A percentile compares a stretch with the other conserved stretches of the same genome.
phyloP scores from a whole-genome alignment of 2,797 vertebrate species.

The Enteromius thamalakanensis region DNA sequence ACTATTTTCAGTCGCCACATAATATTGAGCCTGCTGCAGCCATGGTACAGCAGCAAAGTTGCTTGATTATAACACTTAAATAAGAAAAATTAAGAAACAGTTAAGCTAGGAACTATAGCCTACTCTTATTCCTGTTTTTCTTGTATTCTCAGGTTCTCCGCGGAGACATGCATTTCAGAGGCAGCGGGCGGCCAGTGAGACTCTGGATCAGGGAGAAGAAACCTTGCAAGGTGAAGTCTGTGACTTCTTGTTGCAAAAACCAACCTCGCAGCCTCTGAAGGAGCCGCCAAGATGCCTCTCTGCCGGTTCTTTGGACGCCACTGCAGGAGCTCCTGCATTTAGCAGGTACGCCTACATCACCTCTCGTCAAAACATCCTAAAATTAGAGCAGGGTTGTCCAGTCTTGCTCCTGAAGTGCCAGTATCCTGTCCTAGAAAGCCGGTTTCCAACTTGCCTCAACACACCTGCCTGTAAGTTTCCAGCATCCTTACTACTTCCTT shows the following conservation, averaged over 20 bases:
- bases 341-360: constrained; percentile 80
- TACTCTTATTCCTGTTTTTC: constrained; percentile 1
- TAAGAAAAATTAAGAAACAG: too few relatives aligned
- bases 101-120: too few relatives aligned
- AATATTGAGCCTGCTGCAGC: too few relatives aligned
- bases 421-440: not conserved
- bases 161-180: constrained; percentile 91
- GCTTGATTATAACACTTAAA: too few relatives aligned
- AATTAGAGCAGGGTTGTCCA: not conserved
- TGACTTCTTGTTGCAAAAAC: constrained; percentile 71
- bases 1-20: too few relatives aligned
- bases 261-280: constrained; percentile 74
- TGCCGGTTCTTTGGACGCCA: constrained; percentile 75
- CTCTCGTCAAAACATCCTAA: not conserved
- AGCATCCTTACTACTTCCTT: not conserved
- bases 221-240: constrained; percentile 74
- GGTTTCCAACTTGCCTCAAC: not conserved
- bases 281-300: constrained; percentile 79
- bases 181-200: constrained; percentile 94
- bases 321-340: constrained; percentile 80
- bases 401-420: not conserved
- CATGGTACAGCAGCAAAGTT: too few relatives aligned
- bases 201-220: constrained; percentile 85
- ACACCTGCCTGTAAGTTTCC: not conserved
- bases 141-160: constrained; percentile 82